Evolutionary conservation across 92 coral and sea anemone species (phyloP).

Genomic region (Actinernus sp.): DNA sequence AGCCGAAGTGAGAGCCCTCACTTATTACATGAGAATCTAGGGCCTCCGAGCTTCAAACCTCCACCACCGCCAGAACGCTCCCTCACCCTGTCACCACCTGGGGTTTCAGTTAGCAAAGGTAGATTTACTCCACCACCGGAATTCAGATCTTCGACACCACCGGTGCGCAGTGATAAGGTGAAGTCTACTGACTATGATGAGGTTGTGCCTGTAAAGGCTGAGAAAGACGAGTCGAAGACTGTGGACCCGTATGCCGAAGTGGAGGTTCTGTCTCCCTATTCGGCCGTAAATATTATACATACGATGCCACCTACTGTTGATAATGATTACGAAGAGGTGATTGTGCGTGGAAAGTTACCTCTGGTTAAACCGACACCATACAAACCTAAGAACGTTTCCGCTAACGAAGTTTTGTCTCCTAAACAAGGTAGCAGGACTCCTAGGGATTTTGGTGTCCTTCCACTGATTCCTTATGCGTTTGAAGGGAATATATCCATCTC

Average conservation of each 20-base stretch:
- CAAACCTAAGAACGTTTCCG: neutral
- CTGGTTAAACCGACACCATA: constrained; percentile 19
- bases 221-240: neutral
- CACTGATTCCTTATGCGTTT: too few species aligned
- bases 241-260: neutral
- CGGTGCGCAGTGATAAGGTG: neutral
- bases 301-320: neutral
- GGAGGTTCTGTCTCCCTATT: constrained; percentile 8
- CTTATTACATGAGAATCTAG: neutral
- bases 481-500: too few species aligned
- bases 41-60: constrained; percentile 28
- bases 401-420: too few species aligned
- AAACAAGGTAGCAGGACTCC: neutral
- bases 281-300: constrained; percentile 19
- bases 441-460: neutral
- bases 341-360: constrained; percentile 6
- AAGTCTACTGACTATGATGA: neutral
- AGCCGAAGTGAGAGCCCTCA: neutral
- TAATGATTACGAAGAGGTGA: constrained; percentile 39
- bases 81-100: neutral
- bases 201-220: neutral
- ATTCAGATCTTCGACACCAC: constrained; percentile 26
- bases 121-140: constrained; percentile 28
- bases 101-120: neutral
- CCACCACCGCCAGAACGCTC: constrained; percentile 10